phyloP scores from a whole-genome alignment of 2,113 vertebrate species.

The Catharus minimus region DNA sequence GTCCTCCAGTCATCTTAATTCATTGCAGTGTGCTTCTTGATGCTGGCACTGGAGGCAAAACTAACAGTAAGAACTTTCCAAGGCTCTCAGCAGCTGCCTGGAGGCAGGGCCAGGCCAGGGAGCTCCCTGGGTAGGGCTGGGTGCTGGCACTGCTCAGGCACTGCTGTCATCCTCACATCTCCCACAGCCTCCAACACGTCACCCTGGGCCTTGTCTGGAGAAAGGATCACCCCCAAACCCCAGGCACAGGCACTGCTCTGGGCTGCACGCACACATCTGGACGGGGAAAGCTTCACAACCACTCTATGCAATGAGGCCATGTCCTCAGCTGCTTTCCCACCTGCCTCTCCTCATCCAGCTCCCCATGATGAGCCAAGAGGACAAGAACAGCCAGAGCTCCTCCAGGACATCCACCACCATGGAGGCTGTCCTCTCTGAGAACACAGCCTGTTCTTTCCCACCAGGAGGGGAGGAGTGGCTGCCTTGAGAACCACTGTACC shows the following conservation, averaged over 20 bases:
- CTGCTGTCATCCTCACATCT: accelerated
- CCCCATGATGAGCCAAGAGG: not conserved
- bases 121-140: not conserved
- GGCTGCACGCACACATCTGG: accelerated
- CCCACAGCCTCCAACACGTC: not conserved
- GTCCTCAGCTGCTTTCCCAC: not conserved
- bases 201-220: not conserved
- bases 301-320: accelerated
- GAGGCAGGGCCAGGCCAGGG: not conserved
- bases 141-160: not conserved
- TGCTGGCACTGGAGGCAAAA: not conserved
- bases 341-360: not conserved
- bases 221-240: not conserved
- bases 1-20: not conserved
- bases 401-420: accelerated
- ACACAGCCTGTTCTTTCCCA: accelerated
- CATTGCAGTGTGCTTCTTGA: not conserved
- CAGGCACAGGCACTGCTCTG: not conserved
- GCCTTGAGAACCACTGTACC: accelerated
- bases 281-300: not conserved
- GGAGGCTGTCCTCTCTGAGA: not conserved
- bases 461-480: accelerated
- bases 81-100: not conserved
- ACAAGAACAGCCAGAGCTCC: not conserved
- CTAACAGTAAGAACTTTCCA: not conserved